A percentile compares a stretch with the other conserved stretches of the same genome.
These are phyloP conservation scores for Chiloscyllium plagiosum DNA, from an alignment of 2,113 vertebrate genomes.

Conservation along the genomic window DNA sequence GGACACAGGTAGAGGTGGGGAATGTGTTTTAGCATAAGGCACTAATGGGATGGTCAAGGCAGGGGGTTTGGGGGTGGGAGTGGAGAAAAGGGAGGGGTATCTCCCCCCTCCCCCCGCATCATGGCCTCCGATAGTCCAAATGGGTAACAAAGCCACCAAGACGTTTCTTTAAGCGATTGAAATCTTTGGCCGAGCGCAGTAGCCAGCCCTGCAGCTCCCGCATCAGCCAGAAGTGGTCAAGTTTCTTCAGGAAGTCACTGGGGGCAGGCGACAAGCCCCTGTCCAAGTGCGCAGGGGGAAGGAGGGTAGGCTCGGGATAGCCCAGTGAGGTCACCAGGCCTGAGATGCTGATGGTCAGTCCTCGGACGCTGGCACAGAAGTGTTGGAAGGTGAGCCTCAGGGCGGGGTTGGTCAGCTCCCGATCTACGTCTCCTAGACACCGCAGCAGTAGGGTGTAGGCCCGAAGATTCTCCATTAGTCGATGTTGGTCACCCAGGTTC, in stretches of 20 bases:
- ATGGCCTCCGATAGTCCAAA: neutral
- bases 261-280: conserved; percentile 42
- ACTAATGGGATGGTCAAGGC: neutral
- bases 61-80: no score
- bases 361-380: conserved; percentile 87
- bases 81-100: no score
- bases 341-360: conserved; percentile 82
- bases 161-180: conserved; percentile 86
- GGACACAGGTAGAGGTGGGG: no score
- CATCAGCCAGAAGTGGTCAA: conserved; percentile 93
- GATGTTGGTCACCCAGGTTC: conserved; percentile 81
- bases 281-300: neutral
- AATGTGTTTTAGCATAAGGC: neutral
- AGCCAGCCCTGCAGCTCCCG: conserved; percentile 95
- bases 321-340: conserved; percentile 84
- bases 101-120: neutral
- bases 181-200: conserved; percentile 93
- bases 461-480: conserved; percentile 85
- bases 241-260: conserved; percentile 87
- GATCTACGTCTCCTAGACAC: conserved; percentile 55
- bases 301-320: conserved; percentile 63
- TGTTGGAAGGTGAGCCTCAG: conserved; percentile 80
- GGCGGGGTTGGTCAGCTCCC: conserved; percentile 76
- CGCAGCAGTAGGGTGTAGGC: conserved; percentile 89
- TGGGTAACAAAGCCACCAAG: neutral